Conservation (phyloP, 1,140 invertebrate genomes). For the Sesamia nonagrioides region DNA sequence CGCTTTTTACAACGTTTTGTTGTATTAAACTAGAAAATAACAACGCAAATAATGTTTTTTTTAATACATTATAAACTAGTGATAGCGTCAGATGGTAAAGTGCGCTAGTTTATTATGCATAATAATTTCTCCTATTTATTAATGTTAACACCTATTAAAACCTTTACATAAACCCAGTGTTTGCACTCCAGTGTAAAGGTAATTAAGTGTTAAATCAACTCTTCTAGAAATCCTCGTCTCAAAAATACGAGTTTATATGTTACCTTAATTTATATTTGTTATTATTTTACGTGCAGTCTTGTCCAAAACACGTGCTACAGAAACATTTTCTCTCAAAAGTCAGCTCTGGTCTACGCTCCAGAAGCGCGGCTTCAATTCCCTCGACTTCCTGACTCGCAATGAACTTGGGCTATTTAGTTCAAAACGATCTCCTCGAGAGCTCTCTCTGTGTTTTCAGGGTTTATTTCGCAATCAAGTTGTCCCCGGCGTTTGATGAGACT, state of each 20-base stretch:
- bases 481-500: slow-evolving; percentile 35
- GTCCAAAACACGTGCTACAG: not conserved
- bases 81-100: no score
- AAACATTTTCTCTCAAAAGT: slow-evolving; percentile 14
- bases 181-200: no score
- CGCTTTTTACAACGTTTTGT: slow-evolving; percentile 1
- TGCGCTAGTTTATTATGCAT: no score
- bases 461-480: slow-evolving; percentile 55
- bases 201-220: not conserved
- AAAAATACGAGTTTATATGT: not conserved
- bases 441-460: slow-evolving; percentile 50
- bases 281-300: slow-evolving; percentile 3
- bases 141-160: no score
- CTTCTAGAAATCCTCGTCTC: not conserved
- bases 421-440: slow-evolving; percentile 45
- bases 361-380: slow-evolving; percentile 33
- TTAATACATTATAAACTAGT: no score
- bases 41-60: not conserved
- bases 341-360: slow-evolving; percentile 1
- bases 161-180: no score
- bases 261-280: slow-evolving; percentile 6
- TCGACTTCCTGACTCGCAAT: slow-evolving; percentile 32
- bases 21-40: not conserved
- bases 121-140: no score
- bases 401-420: slow-evolving; percentile 53